phyloP scores from a whole-genome alignment of 2,797 vertebrate genomes.

The Lates japonicus region DNA sequence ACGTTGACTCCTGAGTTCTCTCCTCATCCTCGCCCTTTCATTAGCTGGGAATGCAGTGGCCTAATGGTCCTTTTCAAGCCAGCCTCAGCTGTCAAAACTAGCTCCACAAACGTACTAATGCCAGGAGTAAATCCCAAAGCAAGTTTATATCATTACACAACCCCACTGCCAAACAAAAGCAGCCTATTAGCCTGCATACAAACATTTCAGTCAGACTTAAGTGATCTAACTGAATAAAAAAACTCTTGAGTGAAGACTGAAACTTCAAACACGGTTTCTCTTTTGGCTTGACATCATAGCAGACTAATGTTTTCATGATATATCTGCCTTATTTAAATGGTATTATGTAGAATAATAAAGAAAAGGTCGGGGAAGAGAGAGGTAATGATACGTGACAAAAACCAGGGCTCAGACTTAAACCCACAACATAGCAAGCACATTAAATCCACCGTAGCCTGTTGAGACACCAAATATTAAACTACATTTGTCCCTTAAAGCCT shows the following conservation, averaged over 20 bases:
- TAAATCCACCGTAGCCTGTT: background rate
- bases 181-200: background rate
- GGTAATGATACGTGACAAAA: constrained; percentile 30
- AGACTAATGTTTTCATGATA: constrained; percentile 25
- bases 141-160: constrained; percentile 28
- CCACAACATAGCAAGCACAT: constrained; percentile 37
- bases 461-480: constrained; percentile 45
- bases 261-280: constrained; percentile 1
- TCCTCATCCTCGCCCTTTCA: constrained; percentile 73
- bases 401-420: constrained; percentile 18
- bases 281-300: constrained; percentile 15
- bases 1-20: constrained; percentile 53
- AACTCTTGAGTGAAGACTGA: background rate
- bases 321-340: background rate
- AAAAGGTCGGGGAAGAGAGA: background rate
- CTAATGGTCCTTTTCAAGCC: constrained; percentile 65
- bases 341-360: constrained; percentile 8
- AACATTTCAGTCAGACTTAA: background rate
- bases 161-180: background rate
- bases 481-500: constrained; percentile 30
- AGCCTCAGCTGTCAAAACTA: constrained; percentile 59
- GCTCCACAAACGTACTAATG: constrained; percentile 38
- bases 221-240: constrained; percentile 9
- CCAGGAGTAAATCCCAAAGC: constrained; percentile 37
- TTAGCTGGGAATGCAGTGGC: constrained; percentile 71